phyloP scores from a whole-genome alignment of 2,888 invertebrate species.

The Ecdyonurus torrentis region DNA sequence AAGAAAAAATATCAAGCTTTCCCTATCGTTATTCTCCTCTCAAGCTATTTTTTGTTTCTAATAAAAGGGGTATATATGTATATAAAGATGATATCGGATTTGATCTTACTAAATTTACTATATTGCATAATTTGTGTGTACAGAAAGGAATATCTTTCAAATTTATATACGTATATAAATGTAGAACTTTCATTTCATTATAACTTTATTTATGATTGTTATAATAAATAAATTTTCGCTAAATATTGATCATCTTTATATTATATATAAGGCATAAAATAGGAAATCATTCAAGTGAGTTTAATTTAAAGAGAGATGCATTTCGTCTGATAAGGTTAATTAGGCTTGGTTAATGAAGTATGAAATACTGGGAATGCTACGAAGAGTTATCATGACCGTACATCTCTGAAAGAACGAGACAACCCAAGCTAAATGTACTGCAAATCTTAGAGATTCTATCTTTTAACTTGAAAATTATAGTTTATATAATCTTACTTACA shows the following conservation, averaged over 20 bases:
- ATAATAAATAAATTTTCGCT: neutral
- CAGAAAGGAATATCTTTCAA: no score
- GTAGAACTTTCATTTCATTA: no score
- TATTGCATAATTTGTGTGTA: no score
- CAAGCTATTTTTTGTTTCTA: no score
- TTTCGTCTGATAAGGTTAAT: conserved; percentile 2
- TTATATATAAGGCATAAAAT: neutral
- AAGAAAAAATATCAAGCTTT: no score
- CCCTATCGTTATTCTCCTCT: no score
- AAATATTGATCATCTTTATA: neutral
- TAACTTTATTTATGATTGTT: neutral
- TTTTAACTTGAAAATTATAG: neutral
- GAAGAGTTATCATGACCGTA: neutral
- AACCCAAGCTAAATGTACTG: neutral
- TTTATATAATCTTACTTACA: neutral
- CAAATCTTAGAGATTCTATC: neutral
- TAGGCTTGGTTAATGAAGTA: conserved; percentile 3
- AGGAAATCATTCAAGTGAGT: conserved; percentile 1
- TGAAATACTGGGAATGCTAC: conserved; percentile 2
- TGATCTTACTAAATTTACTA: no score
- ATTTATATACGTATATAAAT: no score
- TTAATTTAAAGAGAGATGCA: conserved; percentile 2
- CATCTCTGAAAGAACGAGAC: neutral
- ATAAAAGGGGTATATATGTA: no score
- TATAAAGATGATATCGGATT: no score